A percentile compares a stretch with the other conserved stretches of the same genome.
Evolutionary conservation across 1,140 invertebrate genomes (phyloP).

Genomic region (Apis laboriosa): DNA sequence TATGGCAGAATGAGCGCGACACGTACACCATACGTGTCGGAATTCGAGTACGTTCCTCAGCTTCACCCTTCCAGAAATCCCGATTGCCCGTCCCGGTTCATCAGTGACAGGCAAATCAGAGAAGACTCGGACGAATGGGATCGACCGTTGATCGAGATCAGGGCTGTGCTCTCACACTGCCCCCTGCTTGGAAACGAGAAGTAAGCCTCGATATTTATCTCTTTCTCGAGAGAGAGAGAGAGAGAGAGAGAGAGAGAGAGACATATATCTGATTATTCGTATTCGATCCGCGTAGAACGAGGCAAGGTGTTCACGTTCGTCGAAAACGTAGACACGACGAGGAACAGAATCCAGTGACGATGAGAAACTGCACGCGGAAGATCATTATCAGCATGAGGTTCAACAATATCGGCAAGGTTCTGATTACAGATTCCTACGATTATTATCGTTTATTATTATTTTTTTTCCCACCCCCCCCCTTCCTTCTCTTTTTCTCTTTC

Average conservation of each 20-base stretch:
- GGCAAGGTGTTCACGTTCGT: neutral
- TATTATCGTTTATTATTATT: neutral
- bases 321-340: slow-evolving; percentile 28
- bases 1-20: slow-evolving; percentile 34
- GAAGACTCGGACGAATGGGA: slow-evolving; percentile 25
- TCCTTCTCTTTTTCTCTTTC: too few species aligned
- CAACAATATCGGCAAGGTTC: slow-evolving; percentile 66
- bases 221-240: too few species aligned
- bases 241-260: neutral
- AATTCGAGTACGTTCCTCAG: slow-evolving; percentile 58
- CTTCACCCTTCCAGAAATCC: slow-evolving; percentile 67
- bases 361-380: slow-evolving; percentile 61
- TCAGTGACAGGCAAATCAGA: neutral
- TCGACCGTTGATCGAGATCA: slow-evolving; percentile 63
- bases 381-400: slow-evolving; percentile 70
- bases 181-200: slow-evolving; percentile 19
- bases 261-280: neutral
- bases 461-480: too few species aligned
- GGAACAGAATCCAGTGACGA: neutral
- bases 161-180: slow-evolving; percentile 51
- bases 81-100: slow-evolving; percentile 42
- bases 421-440: neutral
- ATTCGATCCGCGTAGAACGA: neutral
- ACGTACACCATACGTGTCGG: slow-evolving; percentile 57
- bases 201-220: slow-evolving; percentile 16